Evolutionary conservation across 2,797 vertebrate species (phyloP).

Genomic region (Gallinago nigripennis): DNA sequence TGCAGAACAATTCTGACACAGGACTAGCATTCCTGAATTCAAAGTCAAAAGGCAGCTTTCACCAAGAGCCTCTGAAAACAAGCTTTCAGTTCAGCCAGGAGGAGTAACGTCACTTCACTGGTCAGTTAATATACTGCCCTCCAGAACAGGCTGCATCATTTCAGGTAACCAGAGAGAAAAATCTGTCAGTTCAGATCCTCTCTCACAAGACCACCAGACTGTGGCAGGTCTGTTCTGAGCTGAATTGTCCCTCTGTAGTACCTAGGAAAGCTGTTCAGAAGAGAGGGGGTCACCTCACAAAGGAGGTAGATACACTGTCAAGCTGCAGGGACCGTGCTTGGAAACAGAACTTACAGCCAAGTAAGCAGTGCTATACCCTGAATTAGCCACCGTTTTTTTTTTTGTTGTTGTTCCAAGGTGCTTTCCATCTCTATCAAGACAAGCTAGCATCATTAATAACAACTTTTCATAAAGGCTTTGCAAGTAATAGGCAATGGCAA

Average conservation of each 20-base stretch:
- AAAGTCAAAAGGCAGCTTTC: slow-evolving; percentile 32
- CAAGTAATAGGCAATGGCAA: neutral
- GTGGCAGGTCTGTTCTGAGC: neutral
- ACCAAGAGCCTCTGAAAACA: neutral
- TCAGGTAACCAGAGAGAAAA: neutral
- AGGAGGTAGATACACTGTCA: neutral
- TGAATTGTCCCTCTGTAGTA: neutral
- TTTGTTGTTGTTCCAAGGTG: neutral
- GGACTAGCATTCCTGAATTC: neutral
- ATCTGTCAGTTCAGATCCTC: neutral
- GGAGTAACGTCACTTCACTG: slow-evolving; percentile 5
- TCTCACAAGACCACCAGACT: neutral
- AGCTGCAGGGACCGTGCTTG: neutral
- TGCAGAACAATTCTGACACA: neutral
- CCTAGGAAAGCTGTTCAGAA: neutral
- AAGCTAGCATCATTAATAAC: neutral
- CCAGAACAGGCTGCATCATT: neutral
- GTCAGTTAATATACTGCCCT: neutral
- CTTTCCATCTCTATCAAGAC: neutral
- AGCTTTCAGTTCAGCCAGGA: neutral
- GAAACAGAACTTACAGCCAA: neutral
- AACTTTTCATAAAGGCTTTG: neutral
- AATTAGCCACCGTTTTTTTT: neutral
- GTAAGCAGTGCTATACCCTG: neutral
- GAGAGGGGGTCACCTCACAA: neutral